phyloP scores from a whole-genome alignment of 2,888 invertebrate species.

The Allolobophora icterica region DNA sequence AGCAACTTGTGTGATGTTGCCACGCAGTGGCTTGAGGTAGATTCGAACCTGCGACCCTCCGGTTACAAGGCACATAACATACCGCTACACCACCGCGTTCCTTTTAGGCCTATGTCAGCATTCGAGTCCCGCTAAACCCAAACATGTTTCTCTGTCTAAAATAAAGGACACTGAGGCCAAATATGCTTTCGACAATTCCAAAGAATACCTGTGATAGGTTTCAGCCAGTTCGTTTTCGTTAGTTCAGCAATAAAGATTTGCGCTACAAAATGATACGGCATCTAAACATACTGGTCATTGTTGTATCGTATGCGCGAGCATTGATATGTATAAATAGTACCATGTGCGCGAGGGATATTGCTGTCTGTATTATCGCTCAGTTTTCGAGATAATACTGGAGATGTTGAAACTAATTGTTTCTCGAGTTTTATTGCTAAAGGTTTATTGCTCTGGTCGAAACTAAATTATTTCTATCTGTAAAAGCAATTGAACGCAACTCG shows the following conservation, averaged over 20 bases:
- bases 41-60: too few relatives aligned
- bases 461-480: neutral
- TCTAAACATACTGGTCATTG: neutral
- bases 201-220: neutral
- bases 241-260: neutral
- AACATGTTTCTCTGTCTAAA: neutral
- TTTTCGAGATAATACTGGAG: neutral
- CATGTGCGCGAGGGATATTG: too few relatives aligned
- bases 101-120: too few relatives aligned
- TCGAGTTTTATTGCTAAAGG: neutral
- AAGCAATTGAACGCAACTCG: neutral
- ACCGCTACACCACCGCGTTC: too few relatives aligned
- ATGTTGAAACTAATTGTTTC: neutral
- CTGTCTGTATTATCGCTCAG: neutral
- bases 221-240: neutral
- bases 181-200: neutral
- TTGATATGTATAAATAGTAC: too few relatives aligned
- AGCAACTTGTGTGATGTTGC: too few relatives aligned
- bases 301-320: neutral
- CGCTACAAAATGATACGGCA: neutral
- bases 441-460: neutral
- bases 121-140: neutral
- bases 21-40: too few relatives aligned
- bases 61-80: too few relatives aligned
- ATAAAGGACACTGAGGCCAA: neutral